phyloP scores from a whole-genome alignment of 2,888 invertebrate genomes.

The Panopea generosa region DNA sequence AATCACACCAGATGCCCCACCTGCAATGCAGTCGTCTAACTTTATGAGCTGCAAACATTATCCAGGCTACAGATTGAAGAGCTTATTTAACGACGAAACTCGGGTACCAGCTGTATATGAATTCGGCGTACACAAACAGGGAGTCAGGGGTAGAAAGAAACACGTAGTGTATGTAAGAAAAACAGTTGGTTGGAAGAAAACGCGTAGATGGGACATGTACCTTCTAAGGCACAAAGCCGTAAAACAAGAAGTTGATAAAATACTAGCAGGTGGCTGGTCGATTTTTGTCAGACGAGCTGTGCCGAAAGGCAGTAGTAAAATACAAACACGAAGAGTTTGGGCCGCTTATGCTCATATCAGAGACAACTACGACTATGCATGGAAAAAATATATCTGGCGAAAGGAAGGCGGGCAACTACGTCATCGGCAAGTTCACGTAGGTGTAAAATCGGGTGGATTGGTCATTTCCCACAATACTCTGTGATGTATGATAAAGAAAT shows the following conservation, averaged over 20 bases:
- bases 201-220: slow-evolving; percentile 49
- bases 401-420: slow-evolving; percentile 3
- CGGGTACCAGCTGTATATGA: slow-evolving; percentile 56
- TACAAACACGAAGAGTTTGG: slow-evolving; percentile 6
- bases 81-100: no score
- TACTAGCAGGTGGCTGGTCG: slow-evolving; percentile 51
- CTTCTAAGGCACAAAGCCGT: slow-evolving; percentile 45
- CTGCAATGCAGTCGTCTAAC: no score
- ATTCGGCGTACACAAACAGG: slow-evolving; percentile 59
- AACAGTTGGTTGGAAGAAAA: slow-evolving; percentile 17
- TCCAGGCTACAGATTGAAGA: no score
- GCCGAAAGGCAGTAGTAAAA: slow-evolving; percentile 13
- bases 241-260: slow-evolving; percentile 48
- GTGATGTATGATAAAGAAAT: no score
- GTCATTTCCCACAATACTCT: no score
- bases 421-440: slow-evolving; percentile 29
- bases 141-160: slow-evolving; percentile 47
- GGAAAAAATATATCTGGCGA: slow-evolving; percentile 57
- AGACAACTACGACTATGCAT: slow-evolving; percentile 69
- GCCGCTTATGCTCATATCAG: slow-evolving; percentile 44
- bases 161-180: slow-evolving; percentile 60
- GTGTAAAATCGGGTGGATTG: no score
- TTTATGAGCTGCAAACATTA: no score
- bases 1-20: slow-evolving; percentile 36
- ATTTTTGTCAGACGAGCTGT: slow-evolving; percentile 63